Conservation (phyloP, 2,797 vertebrate species). For the Gorsachius magnificus region DNA sequence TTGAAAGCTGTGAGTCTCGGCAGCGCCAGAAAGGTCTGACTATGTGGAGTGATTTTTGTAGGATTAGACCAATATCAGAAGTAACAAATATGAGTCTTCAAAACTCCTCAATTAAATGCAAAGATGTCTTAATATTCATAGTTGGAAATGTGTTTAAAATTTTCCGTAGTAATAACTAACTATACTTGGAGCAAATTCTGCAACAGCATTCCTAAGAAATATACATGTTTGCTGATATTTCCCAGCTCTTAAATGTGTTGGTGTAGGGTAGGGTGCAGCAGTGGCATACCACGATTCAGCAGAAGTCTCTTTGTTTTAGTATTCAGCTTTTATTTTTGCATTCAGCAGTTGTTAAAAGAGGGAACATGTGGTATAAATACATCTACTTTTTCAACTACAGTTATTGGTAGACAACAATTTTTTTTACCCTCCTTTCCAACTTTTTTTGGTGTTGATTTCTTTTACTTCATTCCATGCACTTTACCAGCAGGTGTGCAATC, state of each 20-base stretch:
- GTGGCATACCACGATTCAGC: not conserved
- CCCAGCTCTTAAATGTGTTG: not conserved
- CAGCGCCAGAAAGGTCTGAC: not conserved
- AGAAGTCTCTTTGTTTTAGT: not conserved
- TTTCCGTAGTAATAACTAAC: not conserved
- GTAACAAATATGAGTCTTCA: not conserved
- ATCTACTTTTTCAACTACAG: not conserved
- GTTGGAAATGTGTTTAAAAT: not conserved
- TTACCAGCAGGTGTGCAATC: not conserved
- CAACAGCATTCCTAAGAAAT: not conserved
- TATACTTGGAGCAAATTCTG: not conserved
- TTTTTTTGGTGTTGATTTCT: not conserved
- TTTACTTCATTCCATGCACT: not conserved
- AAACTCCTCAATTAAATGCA: not conserved
- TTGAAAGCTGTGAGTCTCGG: not conserved
- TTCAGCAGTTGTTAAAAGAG: not conserved
- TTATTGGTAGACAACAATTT: not conserved
- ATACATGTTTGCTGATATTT: not conserved
- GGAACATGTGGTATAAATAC: not conserved
- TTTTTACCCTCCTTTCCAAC: not conserved
- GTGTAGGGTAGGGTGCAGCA: not conserved
- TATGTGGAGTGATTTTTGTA: not conserved
- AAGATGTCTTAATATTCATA: not conserved
- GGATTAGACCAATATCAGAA: not conserved
- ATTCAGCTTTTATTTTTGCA: not conserved